Conservation (phyloP, 2,888 invertebrate genomes). For the Trichogramma dendrolimi region DNA sequence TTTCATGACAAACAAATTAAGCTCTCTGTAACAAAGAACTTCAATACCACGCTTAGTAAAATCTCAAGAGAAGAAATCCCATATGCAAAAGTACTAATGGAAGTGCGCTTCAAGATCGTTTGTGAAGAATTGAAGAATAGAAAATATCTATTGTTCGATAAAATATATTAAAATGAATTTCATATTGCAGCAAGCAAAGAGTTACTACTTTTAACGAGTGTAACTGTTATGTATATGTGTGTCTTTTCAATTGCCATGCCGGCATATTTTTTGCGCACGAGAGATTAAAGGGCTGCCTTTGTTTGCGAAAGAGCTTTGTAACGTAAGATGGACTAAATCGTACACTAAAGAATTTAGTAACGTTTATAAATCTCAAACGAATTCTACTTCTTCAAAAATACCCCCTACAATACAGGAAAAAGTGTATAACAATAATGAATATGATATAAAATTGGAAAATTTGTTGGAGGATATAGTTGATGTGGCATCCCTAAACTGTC, state of each 20-base stretch:
- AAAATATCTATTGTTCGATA: slow-evolving; percentile 2
- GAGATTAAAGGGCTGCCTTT: background rate
- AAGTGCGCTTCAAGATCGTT: background rate
- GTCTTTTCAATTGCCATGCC: slow-evolving; percentile 1
- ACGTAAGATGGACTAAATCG: background rate
- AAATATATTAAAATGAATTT: background rate
- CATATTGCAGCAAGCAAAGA: background rate
- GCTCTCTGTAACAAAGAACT: background rate
- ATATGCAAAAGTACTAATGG: background rate
- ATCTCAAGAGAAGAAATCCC: background rate
- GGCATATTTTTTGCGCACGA: slow-evolving; percentile 1
- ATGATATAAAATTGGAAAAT: background rate
- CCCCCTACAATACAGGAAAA: background rate
- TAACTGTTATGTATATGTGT: background rate
- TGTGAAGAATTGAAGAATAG: background rate
- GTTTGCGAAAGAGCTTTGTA: background rate
- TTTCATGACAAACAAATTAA: slow-evolving; percentile 8
- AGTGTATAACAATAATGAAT: background rate
- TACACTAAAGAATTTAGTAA: background rate
- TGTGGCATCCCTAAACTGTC: background rate
- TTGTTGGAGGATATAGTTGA: background rate
- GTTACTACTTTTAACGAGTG: background rate
- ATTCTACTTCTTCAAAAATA: background rate
- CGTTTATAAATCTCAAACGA: background rate
- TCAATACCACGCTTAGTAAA: background rate